Percentiles rank a stretch among this genome's conserved stretches.
Evolutionary conservation across 2,888 invertebrate species (phyloP).

Genomic region (Sphecodes monilicornis): DNA sequence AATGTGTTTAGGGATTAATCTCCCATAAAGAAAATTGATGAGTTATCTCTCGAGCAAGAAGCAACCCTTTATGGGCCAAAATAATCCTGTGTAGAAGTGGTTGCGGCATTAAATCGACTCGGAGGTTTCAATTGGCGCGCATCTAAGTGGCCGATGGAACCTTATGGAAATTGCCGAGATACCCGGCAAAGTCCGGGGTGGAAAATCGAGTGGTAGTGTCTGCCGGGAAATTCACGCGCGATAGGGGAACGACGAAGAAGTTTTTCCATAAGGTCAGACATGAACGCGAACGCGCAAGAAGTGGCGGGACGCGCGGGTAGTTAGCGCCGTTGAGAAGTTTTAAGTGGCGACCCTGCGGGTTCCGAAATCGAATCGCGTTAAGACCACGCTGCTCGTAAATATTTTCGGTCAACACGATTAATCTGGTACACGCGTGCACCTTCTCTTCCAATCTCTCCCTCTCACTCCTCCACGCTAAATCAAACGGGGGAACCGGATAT

Average conservation of each 20-base stretch:
- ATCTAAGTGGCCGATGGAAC: slow-evolving; percentile 35
- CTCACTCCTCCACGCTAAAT: neutral
- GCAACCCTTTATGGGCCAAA: neutral
- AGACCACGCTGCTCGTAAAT: slow-evolving; percentile 30
- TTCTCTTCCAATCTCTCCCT: no score
- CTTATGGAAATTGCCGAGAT: slow-evolving; percentile 41
- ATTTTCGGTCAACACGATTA: slow-evolving; percentile 31
- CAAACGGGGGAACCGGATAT: neutral
- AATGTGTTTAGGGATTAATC: no score
- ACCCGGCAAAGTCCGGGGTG: neutral
- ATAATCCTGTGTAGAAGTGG: neutral
- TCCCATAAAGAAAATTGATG: no score
- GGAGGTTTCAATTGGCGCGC: slow-evolving; percentile 42
- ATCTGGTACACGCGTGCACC: neutral
- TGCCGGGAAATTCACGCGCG: slow-evolving; percentile 25
- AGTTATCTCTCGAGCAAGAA: neutral
- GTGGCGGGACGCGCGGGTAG: slow-evolving; percentile 12
- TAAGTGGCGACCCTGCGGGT: slow-evolving; percentile 4
- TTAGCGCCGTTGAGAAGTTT: slow-evolving; percentile 48
- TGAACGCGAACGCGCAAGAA: slow-evolving; percentile 22
- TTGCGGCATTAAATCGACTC: slow-evolving; percentile 29
- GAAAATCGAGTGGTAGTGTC: neutral
- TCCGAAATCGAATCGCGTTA: slow-evolving; percentile 36
- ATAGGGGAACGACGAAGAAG: slow-evolving; percentile 3
- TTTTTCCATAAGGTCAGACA: slow-evolving; percentile 45